A percentile compares a stretch with the other conserved stretches of the same genome.
These are phyloP conservation scores for Steinernema feltiae DNA, from an alignment of 1,140 invertebrate species.

Conservation along the genomic window DNA sequence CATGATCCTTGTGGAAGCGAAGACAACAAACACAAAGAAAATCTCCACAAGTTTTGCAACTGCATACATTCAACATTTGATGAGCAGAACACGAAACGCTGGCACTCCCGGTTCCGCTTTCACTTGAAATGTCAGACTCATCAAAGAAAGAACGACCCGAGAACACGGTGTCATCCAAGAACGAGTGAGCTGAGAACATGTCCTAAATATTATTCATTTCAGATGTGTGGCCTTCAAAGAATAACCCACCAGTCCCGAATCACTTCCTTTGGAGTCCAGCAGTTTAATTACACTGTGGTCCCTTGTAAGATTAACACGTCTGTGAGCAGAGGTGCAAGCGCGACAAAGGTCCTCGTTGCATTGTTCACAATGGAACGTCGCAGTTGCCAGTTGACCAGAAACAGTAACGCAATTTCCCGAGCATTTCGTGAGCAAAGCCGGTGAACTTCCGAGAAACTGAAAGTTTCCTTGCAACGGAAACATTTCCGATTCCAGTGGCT, in stretches of 20 bases:
- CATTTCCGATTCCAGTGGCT: not conserved
- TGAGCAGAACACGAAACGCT: not conserved
- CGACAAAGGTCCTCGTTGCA: not conserved
- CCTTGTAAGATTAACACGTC: not conserved
- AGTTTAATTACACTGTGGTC: not conserved
- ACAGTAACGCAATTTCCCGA: not conserved
- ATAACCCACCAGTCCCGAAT: not conserved
- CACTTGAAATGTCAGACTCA: not conserved
- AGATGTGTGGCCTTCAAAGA: not conserved
- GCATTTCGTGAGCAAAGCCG: not conserved
- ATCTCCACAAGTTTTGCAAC: not conserved
- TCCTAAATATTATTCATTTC: not conserved
- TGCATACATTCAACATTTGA: not conserved
- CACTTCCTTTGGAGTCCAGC: not conserved
- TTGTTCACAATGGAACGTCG: not conserved
- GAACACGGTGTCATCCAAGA: not conserved
- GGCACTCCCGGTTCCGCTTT: not conserved
- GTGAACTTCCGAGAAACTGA: not conserved
- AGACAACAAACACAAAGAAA: not conserved
- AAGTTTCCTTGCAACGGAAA: not conserved
- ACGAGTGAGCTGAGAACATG: not conserved
- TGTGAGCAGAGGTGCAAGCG: conserved; percentile 1
- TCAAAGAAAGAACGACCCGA: not conserved
- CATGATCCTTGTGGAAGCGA: not conserved
- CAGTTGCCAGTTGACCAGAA: not conserved